A percentile compares a stretch with the other conserved stretches of the same genome.
Evolutionary conservation across 2,888 invertebrate genomes (phyloP).

Genomic region (Oasisia sp.): DNA sequence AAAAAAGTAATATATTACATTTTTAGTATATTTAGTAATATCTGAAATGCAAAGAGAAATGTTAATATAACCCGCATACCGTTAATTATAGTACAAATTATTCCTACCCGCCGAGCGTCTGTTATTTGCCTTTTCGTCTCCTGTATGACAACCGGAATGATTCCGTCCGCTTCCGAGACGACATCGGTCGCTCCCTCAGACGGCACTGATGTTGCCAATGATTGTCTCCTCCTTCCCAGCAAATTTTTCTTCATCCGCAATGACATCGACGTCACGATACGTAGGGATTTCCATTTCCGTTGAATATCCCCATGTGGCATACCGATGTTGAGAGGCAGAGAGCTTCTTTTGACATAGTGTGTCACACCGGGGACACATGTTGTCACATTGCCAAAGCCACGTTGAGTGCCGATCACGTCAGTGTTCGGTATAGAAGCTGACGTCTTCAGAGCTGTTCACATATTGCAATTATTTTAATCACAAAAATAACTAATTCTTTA

Average conservation of each 20-base stretch:
- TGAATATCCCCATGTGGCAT: not conserved
- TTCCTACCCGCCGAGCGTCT: not conserved
- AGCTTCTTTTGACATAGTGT: not conserved
- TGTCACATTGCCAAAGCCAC: not conserved
- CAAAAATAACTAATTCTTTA: not conserved
- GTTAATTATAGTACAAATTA: not conserved
- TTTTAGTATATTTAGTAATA: too few relatives aligned
- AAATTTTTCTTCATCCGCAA: not conserved
- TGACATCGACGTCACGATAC: not conserved
- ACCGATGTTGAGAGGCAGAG: constrained; percentile 3
- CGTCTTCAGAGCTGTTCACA: not conserved
- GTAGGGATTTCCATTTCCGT: constrained; percentile 4
- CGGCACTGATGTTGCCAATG: not conserved
- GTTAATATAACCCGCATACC: too few relatives aligned
- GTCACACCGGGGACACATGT: not conserved
- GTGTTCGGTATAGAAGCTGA: not conserved
- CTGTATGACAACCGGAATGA: not conserved
- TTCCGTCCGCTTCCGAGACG: not conserved
- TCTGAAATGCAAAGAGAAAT: too few relatives aligned
- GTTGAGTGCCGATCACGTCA: not conserved
- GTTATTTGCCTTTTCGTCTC: not conserved
- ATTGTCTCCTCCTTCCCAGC: not conserved
- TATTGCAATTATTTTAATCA: not conserved
- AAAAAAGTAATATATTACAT: too few relatives aligned
- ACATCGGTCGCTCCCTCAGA: not conserved